These are phyloP conservation scores for Brachymystax lenok DNA, from an alignment of 2,797 vertebrate genomes.

Conservation along the genomic window DNA sequence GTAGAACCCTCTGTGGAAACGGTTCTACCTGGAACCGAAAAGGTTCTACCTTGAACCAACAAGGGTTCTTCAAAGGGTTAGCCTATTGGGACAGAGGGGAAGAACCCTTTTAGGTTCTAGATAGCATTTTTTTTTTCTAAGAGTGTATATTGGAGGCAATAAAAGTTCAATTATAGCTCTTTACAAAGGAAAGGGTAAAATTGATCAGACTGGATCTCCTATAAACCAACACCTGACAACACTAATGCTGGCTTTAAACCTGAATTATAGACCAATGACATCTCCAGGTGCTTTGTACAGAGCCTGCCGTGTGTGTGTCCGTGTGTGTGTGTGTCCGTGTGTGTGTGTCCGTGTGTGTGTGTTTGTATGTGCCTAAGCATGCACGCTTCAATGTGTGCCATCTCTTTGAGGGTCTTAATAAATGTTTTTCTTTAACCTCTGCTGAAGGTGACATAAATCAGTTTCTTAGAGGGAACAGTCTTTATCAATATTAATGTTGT, in stretches of 20 bases:
- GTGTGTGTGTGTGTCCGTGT: constrained; percentile 8
- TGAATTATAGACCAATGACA: constrained; percentile 14
- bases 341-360: constrained; percentile 7
- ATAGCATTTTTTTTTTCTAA: too few species aligned
- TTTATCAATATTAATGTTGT: constrained; percentile 87
- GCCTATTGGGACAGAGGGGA: too few species aligned
- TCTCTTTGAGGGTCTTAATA: constrained; percentile 52
- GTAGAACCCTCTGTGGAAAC: too few species aligned
- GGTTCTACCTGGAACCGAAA: too few species aligned
- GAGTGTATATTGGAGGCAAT: not conserved
- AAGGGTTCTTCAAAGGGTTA: too few species aligned
- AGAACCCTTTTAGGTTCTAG: too few species aligned
- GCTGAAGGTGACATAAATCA: constrained; percentile 82
- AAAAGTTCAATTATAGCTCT: constrained; percentile 3
- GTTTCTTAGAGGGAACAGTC: constrained; percentile 74
- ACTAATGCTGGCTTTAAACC: constrained; percentile 8
- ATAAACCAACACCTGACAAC: constrained; percentile 9
- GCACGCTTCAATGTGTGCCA: constrained; percentile 1
- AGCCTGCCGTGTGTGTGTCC: not conserved
- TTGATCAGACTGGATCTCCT: constrained; percentile 7
- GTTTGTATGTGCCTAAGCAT: constrained; percentile 14
- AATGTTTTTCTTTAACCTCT: constrained; percentile 61
- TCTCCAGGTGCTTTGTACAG: not conserved
- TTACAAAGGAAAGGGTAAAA: not conserved
- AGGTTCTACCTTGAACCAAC: too few species aligned